These are phyloP conservation scores for Tetropium fuscum DNA, from an alignment of 2,888 invertebrate genomes.

Conservation along the genomic window DNA sequence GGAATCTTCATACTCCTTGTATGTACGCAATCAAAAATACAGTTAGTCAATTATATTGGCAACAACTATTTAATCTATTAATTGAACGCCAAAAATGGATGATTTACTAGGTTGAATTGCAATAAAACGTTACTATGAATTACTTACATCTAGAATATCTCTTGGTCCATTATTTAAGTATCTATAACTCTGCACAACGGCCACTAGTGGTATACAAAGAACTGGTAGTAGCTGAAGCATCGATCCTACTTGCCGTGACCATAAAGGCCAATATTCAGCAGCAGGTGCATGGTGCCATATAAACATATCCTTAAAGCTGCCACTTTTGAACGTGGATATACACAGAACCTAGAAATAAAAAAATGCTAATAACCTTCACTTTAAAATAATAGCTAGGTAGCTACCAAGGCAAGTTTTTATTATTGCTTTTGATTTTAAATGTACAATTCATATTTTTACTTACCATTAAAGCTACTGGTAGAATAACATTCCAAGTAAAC, in stretches of 20 bases:
- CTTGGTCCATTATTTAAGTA: slow-evolving; percentile 87
- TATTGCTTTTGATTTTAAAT: too few relatives aligned
- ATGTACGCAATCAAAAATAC: slow-evolving; percentile 26
- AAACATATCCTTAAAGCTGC: slow-evolving; percentile 76
- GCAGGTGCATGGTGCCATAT: slow-evolving; percentile 72
- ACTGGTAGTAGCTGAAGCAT: slow-evolving; percentile 82
- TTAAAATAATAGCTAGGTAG: too few relatives aligned
- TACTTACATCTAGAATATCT: slow-evolving; percentile 86
- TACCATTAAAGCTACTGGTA: slow-evolving; percentile 86
- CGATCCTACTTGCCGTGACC: slow-evolving; percentile 84
- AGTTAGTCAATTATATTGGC: too few relatives aligned
- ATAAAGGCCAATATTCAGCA: slow-evolving; percentile 83
- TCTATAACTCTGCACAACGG: slow-evolving; percentile 78
- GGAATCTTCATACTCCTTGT: slow-evolving; percentile 50
- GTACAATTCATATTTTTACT: too few relatives aligned
- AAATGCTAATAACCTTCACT: too few relatives aligned
- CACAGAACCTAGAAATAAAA: slow-evolving; percentile 69
- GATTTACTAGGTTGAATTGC: too few relatives aligned
- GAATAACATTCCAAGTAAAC: slow-evolving; percentile 89
- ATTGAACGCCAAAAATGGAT: too few relatives aligned
- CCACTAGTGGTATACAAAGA: slow-evolving; percentile 78
- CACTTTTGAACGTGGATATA: slow-evolving; percentile 78
- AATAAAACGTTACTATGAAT: too few relatives aligned
- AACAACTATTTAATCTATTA: too few relatives aligned
- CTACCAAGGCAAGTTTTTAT: too few relatives aligned